A percentile compares a stretch with the other conserved stretches of the same genome.
Evolutionary conservation across 1,140 invertebrate species (phyloP).

Genomic region (Drosophila sproati): DNA sequence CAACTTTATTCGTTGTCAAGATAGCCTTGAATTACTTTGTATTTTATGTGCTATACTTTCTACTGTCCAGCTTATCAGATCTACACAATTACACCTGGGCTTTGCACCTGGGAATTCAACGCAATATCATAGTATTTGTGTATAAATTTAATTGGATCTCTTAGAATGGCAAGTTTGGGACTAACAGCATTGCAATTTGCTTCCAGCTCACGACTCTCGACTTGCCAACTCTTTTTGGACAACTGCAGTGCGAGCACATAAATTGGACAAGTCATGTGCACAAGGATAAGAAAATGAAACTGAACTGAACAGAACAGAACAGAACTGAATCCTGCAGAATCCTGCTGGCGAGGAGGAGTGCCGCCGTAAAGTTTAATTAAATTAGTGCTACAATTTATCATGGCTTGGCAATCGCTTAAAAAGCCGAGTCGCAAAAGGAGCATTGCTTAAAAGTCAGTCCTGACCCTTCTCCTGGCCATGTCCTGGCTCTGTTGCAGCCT

Average conservation of each 20-base stretch:
- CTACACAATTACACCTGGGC: slow-evolving; percentile 21
- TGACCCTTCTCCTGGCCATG: slow-evolving; percentile 35
- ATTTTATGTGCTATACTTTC: background rate
- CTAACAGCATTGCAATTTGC: slow-evolving; percentile 16
- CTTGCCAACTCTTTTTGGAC: slow-evolving; percentile 5
- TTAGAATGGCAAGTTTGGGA: slow-evolving; percentile 35
- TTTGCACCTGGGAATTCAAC: slow-evolving; percentile 3
- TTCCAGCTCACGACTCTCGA: slow-evolving; percentile 7
- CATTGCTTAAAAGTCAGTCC: slow-evolving; percentile 57
- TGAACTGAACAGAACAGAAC: slow-evolving; percentile 23
- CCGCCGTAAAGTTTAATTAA: slow-evolving; percentile 78
- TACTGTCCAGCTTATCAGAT: background rate
- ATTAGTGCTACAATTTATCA: slow-evolving; percentile 80
- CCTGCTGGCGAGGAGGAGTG: slow-evolving; percentile 33
- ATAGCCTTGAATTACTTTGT: background rate
- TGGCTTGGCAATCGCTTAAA: slow-evolving; percentile 78
- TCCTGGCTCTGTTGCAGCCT: slow-evolving; percentile 61
- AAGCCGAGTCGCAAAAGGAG: slow-evolving; percentile 52
- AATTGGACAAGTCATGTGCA: slow-evolving; percentile 54
- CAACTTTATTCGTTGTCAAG: background rate
- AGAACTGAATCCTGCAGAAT: background rate
- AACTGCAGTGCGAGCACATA: slow-evolving; percentile 33
- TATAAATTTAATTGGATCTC: slow-evolving; percentile 48
- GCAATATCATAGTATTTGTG: slow-evolving; percentile 38
- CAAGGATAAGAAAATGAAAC: slow-evolving; percentile 42